Conservation (phyloP, 2,888 invertebrate genomes). For the Nephrotoma flavescens region DNA sequence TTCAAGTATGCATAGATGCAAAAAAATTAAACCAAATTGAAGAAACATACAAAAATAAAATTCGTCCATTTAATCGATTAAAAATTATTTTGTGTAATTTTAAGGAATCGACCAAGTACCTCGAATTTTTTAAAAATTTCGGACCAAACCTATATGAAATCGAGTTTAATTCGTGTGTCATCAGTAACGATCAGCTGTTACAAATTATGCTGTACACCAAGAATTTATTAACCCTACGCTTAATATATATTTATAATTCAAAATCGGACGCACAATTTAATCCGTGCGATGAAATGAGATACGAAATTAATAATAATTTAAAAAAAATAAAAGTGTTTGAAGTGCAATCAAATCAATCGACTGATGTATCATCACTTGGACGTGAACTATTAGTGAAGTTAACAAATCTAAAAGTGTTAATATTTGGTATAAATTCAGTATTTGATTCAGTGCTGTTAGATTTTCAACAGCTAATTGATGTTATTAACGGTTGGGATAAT, state of each 20-base stretch:
- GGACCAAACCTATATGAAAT: neutral
- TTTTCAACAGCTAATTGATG: neutral
- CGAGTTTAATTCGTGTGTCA: neutral
- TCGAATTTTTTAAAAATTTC: neutral
- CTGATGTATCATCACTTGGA: neutral
- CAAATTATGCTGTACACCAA: neutral
- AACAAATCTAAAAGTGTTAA: neutral
- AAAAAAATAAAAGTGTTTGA: neutral
- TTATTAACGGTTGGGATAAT: neutral
- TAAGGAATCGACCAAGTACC: neutral
- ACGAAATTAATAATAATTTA: neutral
- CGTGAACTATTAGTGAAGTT: neutral
- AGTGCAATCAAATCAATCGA: neutral
- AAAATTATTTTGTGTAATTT: neutral
- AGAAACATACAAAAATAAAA: neutral
- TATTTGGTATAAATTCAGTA: neutral
- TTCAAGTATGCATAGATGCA: neutral
- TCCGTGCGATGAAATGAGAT: neutral
- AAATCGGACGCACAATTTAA: neutral
- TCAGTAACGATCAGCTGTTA: neutral
- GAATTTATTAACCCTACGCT: neutral
- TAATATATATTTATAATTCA: neutral
- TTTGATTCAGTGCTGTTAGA: neutral
- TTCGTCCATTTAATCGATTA: neutral
- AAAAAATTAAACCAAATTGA: neutral